phyloP scores from a whole-genome alignment of 2,888 invertebrate genomes.

The Eupithecia subumbrata region DNA sequence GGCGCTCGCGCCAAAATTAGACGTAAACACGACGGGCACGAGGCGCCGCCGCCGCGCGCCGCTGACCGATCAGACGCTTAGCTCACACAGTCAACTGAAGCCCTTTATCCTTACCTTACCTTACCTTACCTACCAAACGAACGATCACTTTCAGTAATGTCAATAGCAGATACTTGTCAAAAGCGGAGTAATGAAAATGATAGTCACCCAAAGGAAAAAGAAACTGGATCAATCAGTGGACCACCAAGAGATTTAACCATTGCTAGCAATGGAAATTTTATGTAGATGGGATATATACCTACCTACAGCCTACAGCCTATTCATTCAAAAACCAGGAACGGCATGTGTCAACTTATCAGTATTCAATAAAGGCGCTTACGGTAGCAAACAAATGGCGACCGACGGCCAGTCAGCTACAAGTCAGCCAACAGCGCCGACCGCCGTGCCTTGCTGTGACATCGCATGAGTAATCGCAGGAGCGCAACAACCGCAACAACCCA shows the following conservation, averaged over 20 bases:
- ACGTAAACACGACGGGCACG: conserved; percentile 80
- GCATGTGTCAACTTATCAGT: conserved; percentile 70
- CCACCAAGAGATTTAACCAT: background rate
- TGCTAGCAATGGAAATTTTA: background rate
- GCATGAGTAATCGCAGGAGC: conserved; percentile 64
- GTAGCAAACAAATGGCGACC: conserved; percentile 51
- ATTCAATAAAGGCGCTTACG: conserved; percentile 64
- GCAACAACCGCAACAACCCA: conserved; percentile 57
- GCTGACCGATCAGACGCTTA: conserved; percentile 54
- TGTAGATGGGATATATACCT: background rate
- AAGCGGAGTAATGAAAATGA: background rate
- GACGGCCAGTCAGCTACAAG: conserved; percentile 48
- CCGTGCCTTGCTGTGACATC: conserved; percentile 64
- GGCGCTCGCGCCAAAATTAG: conserved; percentile 83
- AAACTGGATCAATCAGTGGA: background rate
- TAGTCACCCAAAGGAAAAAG: background rate
- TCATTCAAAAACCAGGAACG: conserved; percentile 48
- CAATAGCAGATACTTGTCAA: background rate
- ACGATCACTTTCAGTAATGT: background rate
- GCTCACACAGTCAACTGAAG: conserved; percentile 42
- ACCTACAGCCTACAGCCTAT: conserved; percentile 7
- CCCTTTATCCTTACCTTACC: conserved; percentile 25
- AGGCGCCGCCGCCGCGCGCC: conserved; percentile 81
- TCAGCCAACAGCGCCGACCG: too few relatives aligned
- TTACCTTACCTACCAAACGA: conserved; percentile 10